Evolutionary conservation across 2,797 vertebrate genomes (phyloP).

Genomic region (Tachyglossus aculeatus): DNA sequence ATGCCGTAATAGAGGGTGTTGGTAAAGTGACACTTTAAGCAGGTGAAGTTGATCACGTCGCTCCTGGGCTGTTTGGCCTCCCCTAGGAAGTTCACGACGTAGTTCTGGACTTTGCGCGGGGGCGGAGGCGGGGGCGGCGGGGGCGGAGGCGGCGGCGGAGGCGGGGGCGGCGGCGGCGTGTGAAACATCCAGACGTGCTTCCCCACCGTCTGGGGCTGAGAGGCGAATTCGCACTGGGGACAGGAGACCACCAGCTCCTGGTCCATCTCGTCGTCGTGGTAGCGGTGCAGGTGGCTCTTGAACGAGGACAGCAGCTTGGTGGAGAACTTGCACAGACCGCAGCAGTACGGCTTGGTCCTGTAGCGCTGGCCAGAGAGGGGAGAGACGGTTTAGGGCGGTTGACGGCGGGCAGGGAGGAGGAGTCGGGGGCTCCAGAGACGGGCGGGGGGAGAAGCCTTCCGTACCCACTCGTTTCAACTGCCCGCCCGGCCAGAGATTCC

Average conservation of each 20-base stretch:
- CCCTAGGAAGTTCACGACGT: slow-evolving; percentile 72
- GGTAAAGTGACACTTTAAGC: slow-evolving; percentile 87
- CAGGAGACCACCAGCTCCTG: slow-evolving; percentile 87
- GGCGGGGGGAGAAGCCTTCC: no score
- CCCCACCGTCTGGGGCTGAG: slow-evolving; percentile 83
- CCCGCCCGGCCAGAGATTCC: no score
- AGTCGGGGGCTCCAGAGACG: no score
- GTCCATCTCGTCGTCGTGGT: slow-evolving; percentile 86
- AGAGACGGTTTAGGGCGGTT: no score
- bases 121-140: no score
- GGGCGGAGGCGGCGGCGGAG: no score
- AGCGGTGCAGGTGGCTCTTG: slow-evolving; percentile 87
- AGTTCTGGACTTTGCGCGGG: slow-evolving; percentile 67
- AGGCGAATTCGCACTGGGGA: slow-evolving; percentile 86
- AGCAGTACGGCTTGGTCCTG: slow-evolving; percentile 89
- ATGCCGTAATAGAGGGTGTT: slow-evolving; percentile 88
- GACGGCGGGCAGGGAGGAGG: no score
- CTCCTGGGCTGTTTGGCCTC: slow-evolving; percentile 69
- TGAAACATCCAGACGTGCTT: slow-evolving; percentile 93
- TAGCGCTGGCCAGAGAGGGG: slow-evolving; percentile 82
- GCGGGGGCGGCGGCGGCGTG: no score
- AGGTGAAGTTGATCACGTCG: slow-evolving; percentile 82
- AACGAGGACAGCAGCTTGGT: slow-evolving; percentile 87
- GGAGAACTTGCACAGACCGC: slow-evolving; percentile 90
- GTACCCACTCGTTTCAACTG: no score